These are phyloP conservation scores for Heliconius nattereri DNA, from an alignment of 1,140 invertebrate genomes.

Conservation along the genomic window DNA sequence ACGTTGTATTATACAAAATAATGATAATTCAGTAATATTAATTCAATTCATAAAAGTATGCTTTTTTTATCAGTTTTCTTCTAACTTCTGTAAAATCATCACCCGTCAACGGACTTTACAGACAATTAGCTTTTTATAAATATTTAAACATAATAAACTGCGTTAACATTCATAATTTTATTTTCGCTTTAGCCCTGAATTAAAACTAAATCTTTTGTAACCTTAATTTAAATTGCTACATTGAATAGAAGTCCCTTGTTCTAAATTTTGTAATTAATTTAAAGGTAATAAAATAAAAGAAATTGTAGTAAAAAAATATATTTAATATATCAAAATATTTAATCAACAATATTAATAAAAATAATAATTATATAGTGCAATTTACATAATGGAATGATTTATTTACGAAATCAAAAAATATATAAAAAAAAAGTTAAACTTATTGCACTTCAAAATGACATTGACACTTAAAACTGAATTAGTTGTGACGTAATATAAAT, in stretches of 20 bases:
- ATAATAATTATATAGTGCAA: constrained; percentile 38
- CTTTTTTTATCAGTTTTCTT: no score
- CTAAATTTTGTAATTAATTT: neutral
- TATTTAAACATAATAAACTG: no score
- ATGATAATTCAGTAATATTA: no score
- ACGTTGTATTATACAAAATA: no score
- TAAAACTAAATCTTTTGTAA: no score
- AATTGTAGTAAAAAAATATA: constrained; percentile 15
- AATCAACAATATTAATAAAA: constrained; percentile 48
- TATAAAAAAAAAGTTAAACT: neutral
- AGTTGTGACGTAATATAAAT: constrained; percentile 40
- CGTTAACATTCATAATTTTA: no score
- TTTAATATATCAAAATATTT: constrained; percentile 53
- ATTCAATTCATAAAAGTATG: no score
- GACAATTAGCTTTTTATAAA: no score
- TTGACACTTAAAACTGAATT: constrained; percentile 6
- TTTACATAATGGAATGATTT: constrained; percentile 59
- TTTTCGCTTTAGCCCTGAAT: no score
- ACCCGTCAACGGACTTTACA: no score
- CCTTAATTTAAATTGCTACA: no score
- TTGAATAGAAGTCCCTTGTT: neutral
- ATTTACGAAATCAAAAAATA: constrained; percentile 37
- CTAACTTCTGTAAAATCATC: no score
- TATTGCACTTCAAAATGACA: constrained; percentile 2
- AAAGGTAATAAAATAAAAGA: neutral